Evolutionary conservation across 1,140 invertebrate species (phyloP), one percentile per base, ranked within the genome.

Genomic region (Zaprionus tsacasi): DNA sequence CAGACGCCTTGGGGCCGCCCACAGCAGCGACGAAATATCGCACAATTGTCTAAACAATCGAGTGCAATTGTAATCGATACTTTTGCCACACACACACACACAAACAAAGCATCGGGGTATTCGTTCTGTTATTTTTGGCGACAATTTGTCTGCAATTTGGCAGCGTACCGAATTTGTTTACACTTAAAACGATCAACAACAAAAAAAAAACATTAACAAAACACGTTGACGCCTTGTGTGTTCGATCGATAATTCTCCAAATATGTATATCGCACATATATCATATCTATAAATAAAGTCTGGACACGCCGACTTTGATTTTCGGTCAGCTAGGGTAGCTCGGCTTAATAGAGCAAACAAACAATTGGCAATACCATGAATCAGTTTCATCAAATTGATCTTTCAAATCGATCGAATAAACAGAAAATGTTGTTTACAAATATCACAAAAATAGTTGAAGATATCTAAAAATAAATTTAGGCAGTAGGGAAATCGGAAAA

Each of bases 1-100:
- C 71, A 83, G 83, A 88, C 83, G 50, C 70, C 64, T 60, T 71
- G 83, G 73, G 64, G 66, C 79, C 72, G 27, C 54, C 59, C 38
- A 54, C 40, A 27, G 38, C 57, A 55, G 11, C 25, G 21, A 25
- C 25, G 21, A 25, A n/a, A 45, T 45, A 45, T 45, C 40, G 40
- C 40, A 15, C 40, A 25, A 60, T 58, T 71, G 38, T 65, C 40
- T 79, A 81, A 79, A 79, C 76, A 87, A 63, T 73, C 45, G 57
- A 71, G 70, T 82, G 83, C 83, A 87, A 88, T 78, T 80, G 79
- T 80, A 88, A 87, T 82, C 70, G 70, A 87, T 70, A 70, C 68
- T 43, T 36, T 35, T 30, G 30, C 60, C 48, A 74, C 38, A 66
- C 61, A 78, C 60, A 43, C 25, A 13, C 21, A 21, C 2, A 21